phyloP scores from a whole-genome alignment of 1,140 invertebrate genomes.

The Watersipora subatra region DNA sequence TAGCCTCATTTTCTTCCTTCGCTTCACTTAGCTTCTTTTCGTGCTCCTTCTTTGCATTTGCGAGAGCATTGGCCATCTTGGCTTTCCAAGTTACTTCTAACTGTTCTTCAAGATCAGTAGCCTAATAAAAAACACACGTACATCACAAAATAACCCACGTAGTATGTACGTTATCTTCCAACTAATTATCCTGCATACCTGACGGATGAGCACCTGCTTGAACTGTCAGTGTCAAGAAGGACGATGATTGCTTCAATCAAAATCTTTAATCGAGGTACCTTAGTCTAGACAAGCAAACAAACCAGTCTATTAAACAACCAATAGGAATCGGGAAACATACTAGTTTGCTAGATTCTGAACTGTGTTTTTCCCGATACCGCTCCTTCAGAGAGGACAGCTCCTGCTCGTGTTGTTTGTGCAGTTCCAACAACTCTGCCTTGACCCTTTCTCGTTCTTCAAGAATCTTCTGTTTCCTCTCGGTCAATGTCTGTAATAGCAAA shows the following conservation, averaged over 20 bases:
- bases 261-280: no score
- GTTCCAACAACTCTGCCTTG: slow-evolving; percentile 31
- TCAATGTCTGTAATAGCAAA: slow-evolving; percentile 19
- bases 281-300: no score
- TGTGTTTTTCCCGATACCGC: neutral
- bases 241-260: no score
- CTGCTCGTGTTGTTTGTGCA: slow-evolving; percentile 24
- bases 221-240: no score
- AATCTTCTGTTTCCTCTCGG: slow-evolving; percentile 29
- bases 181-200: no score
- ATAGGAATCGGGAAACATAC: no score
- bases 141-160: no score
- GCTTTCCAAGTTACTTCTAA: slow-evolving; percentile 27
- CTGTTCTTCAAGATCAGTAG: slow-evolving; percentile 30
- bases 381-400: neutral
- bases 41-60: slow-evolving; percentile 27
- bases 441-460: slow-evolving; percentile 22
- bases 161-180: no score
- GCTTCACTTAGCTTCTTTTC: slow-evolving; percentile 20
- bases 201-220: no score
- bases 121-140: slow-evolving; percentile 13
- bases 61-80: slow-evolving; percentile 26
- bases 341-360: neutral
- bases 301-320: no score
- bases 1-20: slow-evolving; percentile 26